Base-by-base conservation (phyloP, 2,888 invertebrate genomes). In the Thumatha senex region DNA sequence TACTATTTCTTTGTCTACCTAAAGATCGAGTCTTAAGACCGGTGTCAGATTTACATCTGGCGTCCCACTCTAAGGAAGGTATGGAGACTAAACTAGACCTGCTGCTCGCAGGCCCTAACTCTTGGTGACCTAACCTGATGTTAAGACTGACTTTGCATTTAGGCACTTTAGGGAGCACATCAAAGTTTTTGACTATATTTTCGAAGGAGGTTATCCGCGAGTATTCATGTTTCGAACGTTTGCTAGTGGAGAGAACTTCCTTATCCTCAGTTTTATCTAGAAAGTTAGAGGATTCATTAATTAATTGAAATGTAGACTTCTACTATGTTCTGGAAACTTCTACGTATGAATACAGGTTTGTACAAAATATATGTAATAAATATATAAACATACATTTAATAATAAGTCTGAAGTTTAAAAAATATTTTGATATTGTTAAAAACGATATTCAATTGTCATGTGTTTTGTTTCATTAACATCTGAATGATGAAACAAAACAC, bases 61-160 rank as follows among this genome's bases (percentile, higher is more conserved):
- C 79, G 31, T 90, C 89, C 81, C 82, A 88, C 48, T 91, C 91
- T 50, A 89, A 65, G 0, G 91, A 91, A 0, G 86, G 77, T 14
- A 90, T 82, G 0, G 91, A 90, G 30, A 71, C 70, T 1, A 89
- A 56, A 51, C 90, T 91, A 7, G 88, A 87, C 1, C 79, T 63
- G 62, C 84, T 85, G 39, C 84, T 84, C 0, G 66, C 47, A 18
- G 67, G 66, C 2, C 77, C 77, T 7, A 62, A 44, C 1, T 78
- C 71, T 3, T 72, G 61, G 2, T 61, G 67, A 7, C 67, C 67
- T 15, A 84, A 56, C 48, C 76, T 72, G 18, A 67, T 57, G 13
- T 72, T 74, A 0, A 89, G 66, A 58, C 75, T 90, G 3, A 76
- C 53, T 80, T 87, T 90, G 63, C 89, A 89, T 67, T 86, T 90